phyloP scores from a whole-genome alignment of 64 coral and sea anemone genomes.

The Montipora foliosa region DNA sequence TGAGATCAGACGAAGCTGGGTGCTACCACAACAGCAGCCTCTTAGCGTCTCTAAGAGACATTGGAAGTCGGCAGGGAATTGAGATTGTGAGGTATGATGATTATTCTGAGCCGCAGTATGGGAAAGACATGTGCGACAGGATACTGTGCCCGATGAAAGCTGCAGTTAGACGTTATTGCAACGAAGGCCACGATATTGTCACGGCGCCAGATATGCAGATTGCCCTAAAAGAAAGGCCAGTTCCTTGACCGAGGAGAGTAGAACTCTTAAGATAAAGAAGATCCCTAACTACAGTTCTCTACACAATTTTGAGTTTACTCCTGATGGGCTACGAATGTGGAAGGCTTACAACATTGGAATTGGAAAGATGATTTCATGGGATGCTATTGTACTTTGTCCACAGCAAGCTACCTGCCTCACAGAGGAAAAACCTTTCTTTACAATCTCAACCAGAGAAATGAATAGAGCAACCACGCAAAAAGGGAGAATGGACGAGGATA shows the following conservation, averaged over 20 bases:
- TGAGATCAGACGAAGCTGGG: conserved; percentile 15
- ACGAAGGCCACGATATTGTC: conserved; percentile 37
- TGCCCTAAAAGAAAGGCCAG: conserved; percentile 54
- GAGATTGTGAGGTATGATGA: conserved; percentile 21
- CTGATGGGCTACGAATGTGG: conserved; percentile 43
- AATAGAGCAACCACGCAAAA: not conserved
- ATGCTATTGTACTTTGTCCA: conserved; percentile 20
- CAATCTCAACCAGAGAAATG: conserved; percentile 39
- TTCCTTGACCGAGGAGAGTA: not conserved
- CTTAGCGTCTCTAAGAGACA: not conserved
- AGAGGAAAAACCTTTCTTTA: conserved; percentile 41
- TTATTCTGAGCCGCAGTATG: conserved; percentile 37
- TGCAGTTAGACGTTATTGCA: conserved; percentile 18
- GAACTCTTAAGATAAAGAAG: conserved; percentile 42
- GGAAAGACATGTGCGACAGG: conserved; percentile 17
- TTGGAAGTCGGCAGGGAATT: conserved; percentile 25
- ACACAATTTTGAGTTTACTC: conserved; percentile 40
- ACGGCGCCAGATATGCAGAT: conserved; percentile 29
- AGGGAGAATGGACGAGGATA: not conserved
- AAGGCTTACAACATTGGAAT: conserved; percentile 21
- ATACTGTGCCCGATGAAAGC: conserved; percentile 40
- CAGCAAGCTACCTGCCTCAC: conserved; percentile 18
- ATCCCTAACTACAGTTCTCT: conserved; percentile 33
- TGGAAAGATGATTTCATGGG: conserved; percentile 65
- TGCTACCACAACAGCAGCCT: conserved; percentile 57